A percentile compares a stretch with the other conserved stretches of the same genome.
phyloP scores from a whole-genome alignment of 2,113 vertebrate genomes.

The Hippoglossus stenolepis region DNA sequence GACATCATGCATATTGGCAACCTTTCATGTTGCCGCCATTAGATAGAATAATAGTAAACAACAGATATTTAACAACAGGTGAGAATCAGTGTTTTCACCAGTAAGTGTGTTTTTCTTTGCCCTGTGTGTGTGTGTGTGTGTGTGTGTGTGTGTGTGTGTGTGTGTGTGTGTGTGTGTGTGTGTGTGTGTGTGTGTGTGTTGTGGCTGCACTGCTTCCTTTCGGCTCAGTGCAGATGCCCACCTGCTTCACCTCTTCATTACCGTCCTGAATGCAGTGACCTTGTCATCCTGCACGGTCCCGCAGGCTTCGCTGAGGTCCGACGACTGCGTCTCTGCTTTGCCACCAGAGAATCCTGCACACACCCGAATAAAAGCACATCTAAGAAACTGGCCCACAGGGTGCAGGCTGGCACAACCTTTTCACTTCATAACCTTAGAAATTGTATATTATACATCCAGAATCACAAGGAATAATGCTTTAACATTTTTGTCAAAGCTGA shows the following conservation, averaged over 20 bases:
- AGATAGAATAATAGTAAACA: not conserved
- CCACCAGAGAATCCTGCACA: slow-evolving; percentile 78
- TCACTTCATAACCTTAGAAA: not conserved
- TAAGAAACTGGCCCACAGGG: slow-evolving; percentile 10
- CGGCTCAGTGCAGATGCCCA: slow-evolving; percentile 72
- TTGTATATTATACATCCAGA: not conserved
- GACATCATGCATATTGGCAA: not conserved
- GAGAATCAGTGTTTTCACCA: not conserved
- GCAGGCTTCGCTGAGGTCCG: slow-evolving; percentile 77
- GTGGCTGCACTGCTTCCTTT: slow-evolving; percentile 39
- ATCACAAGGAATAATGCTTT: not conserved
- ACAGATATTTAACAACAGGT: not conserved
- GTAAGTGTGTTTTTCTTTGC: not conserved
- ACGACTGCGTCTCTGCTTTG: slow-evolving; percentile 72
- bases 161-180: not conserved
- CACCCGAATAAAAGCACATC: slow-evolving; percentile 46
- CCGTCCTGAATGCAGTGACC: slow-evolving; percentile 89
- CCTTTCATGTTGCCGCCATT: not conserved
- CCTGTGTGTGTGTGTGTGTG: not conserved
- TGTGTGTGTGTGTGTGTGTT: slow-evolving; percentile 22
- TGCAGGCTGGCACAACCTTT: slow-evolving; percentile 2
- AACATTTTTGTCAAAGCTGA: not conserved
- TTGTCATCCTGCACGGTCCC: slow-evolving; percentile 79
- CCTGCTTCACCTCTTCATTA: slow-evolving; percentile 91
- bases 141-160: slow-evolving; percentile 12